Evolutionary conservation across 2,113 vertebrate species (phyloP), one percentile per base, ranked within the genome.

Genomic region (Chamaetylas fuelleborni): DNA sequence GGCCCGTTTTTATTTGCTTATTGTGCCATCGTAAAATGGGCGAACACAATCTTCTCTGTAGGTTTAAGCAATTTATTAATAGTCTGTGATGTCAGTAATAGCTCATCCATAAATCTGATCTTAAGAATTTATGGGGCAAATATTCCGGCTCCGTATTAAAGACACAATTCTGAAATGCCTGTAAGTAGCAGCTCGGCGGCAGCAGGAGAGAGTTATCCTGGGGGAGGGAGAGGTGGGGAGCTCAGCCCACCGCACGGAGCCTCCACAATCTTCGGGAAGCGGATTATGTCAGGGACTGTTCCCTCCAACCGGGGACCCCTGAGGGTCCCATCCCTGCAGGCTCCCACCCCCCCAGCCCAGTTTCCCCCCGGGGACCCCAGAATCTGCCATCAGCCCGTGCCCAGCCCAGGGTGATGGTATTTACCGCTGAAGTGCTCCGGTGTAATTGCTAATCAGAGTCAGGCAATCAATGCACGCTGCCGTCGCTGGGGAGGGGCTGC

Each of bases 401-500:
- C 92, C 85, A 57, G 92, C 94, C 36, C 72, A 7, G 64, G 66
- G 61, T 50, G 94, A 89, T 33, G 53, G 65, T 50, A 42, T 93
- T 92, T 87, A 76, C 81, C 10, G 29, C 81, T 43, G 82, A 54
- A 89, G 76, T 10, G 74, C 42, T 31, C 77, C 23, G 73, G 11
- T 72, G 57, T 97, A 97, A 98, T 98, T 98, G 96, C 97, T 98
- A 98, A 98, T 98, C 97, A 98, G 95, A 70, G 29, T 13, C 81
- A 94, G 89, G 97, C 97, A 98, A 97, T 98, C 98, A 98, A 78
- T 85, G 60, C 92, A 5, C 14, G 31, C 51, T 51, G 31, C 91
- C 15, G 18, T 34, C 33, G 6, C 64, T 34, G 33, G 74, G 50
- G 91, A 88, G 76, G 84, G 95, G 95, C 90, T 33, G 70, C 74